These are phyloP conservation scores for Bombylius discolor DNA, from an alignment of 2,888 invertebrate genomes.

Conservation along the genomic window DNA sequence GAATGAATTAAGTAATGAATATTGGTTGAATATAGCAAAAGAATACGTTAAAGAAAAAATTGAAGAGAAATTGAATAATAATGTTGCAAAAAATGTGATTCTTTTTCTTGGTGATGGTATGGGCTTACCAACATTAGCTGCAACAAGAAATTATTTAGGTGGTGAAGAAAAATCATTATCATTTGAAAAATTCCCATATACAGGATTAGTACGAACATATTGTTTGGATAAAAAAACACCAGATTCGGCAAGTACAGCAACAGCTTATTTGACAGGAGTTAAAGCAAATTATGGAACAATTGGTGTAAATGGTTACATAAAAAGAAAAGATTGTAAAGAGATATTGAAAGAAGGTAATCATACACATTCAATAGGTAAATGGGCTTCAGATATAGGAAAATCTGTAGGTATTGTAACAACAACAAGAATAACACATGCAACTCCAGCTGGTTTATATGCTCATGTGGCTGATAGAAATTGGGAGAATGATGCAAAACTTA, in stretches of 20 bases:
- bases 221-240: conserved; percentile 65
- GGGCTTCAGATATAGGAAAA: conserved; percentile 53
- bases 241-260: conserved; percentile 73
- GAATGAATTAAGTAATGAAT: conserved; percentile 21
- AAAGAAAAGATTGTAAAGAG: conserved; percentile 47
- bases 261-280: conserved; percentile 65
- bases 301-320: conserved; percentile 56
- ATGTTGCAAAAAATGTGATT: conserved; percentile 61
- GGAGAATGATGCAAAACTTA: conserved; percentile 48
- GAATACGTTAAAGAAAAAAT: conserved; percentile 27
- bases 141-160: conserved; percentile 60
- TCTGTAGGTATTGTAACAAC: conserved; percentile 60
- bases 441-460: conserved; percentile 59
- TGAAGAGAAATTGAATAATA: conserved; percentile 23
- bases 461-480: conserved; percentile 55
- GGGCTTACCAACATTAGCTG: conserved; percentile 69
- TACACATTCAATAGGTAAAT: conserved; percentile 51
- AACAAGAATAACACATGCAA: conserved; percentile 64
- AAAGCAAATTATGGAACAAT: conserved; percentile 66
- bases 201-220: conserved; percentile 63
- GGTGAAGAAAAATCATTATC: conserved; percentile 59
- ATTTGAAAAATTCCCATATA: conserved; percentile 63
- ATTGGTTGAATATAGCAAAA: conserved; percentile 24
- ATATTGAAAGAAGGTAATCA: conserved; percentile 43
- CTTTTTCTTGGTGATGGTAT: conserved; percentile 80